Conservation (phyloP, 1,140 invertebrate genomes). For the Colletes latitarsis region DNA sequence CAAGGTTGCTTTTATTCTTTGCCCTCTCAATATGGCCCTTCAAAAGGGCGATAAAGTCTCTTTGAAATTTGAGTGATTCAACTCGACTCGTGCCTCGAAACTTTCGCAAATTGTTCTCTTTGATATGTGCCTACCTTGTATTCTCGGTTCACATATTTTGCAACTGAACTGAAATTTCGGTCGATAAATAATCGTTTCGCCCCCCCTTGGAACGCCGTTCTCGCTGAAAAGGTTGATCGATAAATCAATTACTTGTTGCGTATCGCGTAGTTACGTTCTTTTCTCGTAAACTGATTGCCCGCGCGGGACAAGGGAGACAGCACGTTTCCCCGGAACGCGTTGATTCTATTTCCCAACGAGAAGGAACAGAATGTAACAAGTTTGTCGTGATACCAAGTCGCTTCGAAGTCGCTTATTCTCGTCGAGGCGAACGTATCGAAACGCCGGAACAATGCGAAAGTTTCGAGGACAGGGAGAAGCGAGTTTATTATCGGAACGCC, state of each 20-base stretch:
- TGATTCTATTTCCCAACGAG: constrained; percentile 29
- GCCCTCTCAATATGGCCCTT: too few relatives aligned
- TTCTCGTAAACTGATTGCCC: constrained; percentile 4
- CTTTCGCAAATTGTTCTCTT: not conserved
- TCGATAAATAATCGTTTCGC: too few relatives aligned
- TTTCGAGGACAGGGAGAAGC: not conserved
- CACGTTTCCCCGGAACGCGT: not conserved
- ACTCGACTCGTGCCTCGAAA: not conserved
- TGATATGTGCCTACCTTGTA: not conserved
- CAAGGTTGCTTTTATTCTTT: too few relatives aligned
- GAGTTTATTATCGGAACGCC: constrained; percentile 19
- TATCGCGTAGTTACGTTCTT: not conserved
- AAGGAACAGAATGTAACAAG: constrained; percentile 27
- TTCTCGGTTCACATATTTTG: not conserved
- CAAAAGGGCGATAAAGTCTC: too few relatives aligned
- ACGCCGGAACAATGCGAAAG: not conserved
- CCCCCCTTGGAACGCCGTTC: not conserved
- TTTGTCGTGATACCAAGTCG: constrained; percentile 5
- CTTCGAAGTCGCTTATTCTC: constrained; percentile 21
- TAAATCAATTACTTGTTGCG: not conserved
- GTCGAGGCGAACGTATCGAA: constrained; percentile 18
- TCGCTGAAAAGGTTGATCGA: too few relatives aligned
- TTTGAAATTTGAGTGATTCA: not conserved
- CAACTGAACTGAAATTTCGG: too few relatives aligned
- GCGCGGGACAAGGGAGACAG: not conserved